These are phyloP conservation scores for Meghimatium bilineatum DNA, from an alignment of 2,888 invertebrate species.

Conservation along the genomic window DNA sequence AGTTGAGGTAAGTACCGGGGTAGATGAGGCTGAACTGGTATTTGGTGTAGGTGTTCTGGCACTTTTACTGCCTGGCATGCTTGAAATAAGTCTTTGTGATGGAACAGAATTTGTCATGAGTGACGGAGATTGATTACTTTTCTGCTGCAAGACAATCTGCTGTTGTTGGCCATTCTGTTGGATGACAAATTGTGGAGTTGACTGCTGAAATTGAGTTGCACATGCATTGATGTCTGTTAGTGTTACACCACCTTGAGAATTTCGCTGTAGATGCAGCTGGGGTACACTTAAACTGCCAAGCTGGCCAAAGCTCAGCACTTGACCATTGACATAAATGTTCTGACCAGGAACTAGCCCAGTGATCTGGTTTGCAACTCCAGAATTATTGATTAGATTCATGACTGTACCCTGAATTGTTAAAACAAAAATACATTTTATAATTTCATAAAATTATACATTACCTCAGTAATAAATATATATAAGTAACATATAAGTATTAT, in stretches of 20 bases:
- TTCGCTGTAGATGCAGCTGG: conserved; percentile 34
- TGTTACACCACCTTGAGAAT: conserved; percentile 36
- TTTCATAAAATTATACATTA: too few species aligned
- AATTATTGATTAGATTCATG: conserved; percentile 45
- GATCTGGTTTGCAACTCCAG: conserved; percentile 31
- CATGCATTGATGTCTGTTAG: conserved; percentile 26
- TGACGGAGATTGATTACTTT: conserved; percentile 30
- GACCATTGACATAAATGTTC: conserved; percentile 45
- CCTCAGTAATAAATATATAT: too few species aligned
- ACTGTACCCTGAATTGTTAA: conserved; percentile 24
- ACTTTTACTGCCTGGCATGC: conserved; percentile 8
- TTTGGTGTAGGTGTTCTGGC: conserved; percentile 35
- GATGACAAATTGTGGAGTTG: conserved; percentile 29
- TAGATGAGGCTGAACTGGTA: conserved; percentile 42
- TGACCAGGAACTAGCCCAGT: conserved; percentile 43
- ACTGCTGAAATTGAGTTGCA: conserved; percentile 31
- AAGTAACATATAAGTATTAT: too few species aligned
- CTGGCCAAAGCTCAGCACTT: conserved; percentile 38
- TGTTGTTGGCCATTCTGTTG: conserved; percentile 27
- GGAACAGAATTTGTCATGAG: conserved; percentile 2
- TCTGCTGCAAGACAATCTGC: conserved; percentile 37
- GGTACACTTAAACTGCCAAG: conserved; percentile 30
- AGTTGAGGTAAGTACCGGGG: conserved; percentile 40
- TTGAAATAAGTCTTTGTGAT: conserved; percentile 33
- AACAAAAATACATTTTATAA: background rate